A percentile compares a stretch with the other conserved stretches of the same genome.
phyloP scores from a whole-genome alignment of 2,113 vertebrate species.

The Cichladusa arquata region DNA sequence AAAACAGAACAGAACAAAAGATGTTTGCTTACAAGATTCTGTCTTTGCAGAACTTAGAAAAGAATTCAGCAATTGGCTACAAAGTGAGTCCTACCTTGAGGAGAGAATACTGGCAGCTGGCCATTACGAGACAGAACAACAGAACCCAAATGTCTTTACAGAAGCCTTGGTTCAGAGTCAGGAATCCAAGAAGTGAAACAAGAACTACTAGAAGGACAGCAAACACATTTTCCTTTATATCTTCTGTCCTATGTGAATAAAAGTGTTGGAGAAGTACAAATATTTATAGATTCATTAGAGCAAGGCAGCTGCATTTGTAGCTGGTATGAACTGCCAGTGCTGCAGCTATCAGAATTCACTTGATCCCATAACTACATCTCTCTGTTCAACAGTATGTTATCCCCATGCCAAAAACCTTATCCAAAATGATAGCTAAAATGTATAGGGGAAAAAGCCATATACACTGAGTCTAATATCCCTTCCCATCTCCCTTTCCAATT shows the following conservation, averaged over 20 bases:
- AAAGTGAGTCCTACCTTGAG: constrained; percentile 83
- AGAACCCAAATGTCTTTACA: constrained; percentile 94
- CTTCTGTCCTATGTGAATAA: constrained; percentile 77
- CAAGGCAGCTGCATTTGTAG: background rate
- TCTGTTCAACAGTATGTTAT: accelerated
- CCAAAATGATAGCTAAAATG: background rate
- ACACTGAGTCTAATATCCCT: background rate
- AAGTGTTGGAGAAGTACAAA: background rate
- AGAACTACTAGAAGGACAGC: constrained; percentile 85
- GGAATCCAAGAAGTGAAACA: constrained; percentile 93
- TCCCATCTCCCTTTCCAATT: background rate
- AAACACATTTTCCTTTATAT: constrained; percentile 86
- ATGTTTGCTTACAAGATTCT: background rate
- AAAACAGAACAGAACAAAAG: constrained; percentile 57
- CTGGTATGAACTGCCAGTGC: background rate
- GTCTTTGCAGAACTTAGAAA: background rate
- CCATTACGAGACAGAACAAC: constrained; percentile 94
- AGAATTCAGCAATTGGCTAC: background rate
- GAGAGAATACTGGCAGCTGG: constrained; percentile 97
- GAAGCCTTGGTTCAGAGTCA: constrained; percentile 90
- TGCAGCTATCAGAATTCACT: background rate
- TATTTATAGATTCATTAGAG: background rate
- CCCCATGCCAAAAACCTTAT: background rate
- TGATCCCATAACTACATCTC: background rate
- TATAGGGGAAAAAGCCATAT: background rate